Evolutionary conservation across 1,140 invertebrate species (phyloP), one percentile per base, ranked within the genome.

Genomic region (Drosophila watanabei): DNA sequence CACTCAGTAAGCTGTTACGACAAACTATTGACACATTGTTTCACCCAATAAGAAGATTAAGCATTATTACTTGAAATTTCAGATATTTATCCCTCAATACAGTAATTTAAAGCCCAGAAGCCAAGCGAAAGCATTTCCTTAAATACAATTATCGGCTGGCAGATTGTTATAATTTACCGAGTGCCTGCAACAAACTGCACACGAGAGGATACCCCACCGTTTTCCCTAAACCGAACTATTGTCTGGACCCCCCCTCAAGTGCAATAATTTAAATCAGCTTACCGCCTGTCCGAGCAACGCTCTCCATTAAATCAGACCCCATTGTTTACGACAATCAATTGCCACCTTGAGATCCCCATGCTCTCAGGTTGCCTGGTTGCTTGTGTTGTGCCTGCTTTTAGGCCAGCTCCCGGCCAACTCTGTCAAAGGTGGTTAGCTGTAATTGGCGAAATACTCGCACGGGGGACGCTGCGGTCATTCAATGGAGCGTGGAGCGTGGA

Each of bases 301-400:
- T 71, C 85, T 79, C 70, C 66, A 89, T 79, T 85, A 85, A 80
- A 80, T 64, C 58, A 54, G 69, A n/a, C 57, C 46, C 54, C 60
- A 89, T 80, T 80, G 76, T 79, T 73, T 79, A 75, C 65, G 86
- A 75, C 73, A 84, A 88, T 90, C 85, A 88, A 89, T 89, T 88
- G 69, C 65, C 81, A 79, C 86, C 85, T 85, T 63, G 41, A 88
- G 76, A 76, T 60, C 57, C 51, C 63, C 51, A 33, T 51, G 61
- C 14, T 57, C 56, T 41, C 62, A 18, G 33, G 54, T 13, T 20
- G 48, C 51, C 60, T 24, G 24, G 24, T 24, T 24, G 46, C 32
- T 13, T 16, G 24, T 28, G 14, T 11, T 14, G 4, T 77, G 18
- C 49, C 9, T n/a, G 45, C 45, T 49, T 32, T 61, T 68, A 20